Percentiles rank a stretch among this genome's conserved stretches.
These are phyloP conservation scores for Calameuta idolon DNA, from an alignment of 2,888 invertebrate species.

Conservation along the genomic window DNA sequence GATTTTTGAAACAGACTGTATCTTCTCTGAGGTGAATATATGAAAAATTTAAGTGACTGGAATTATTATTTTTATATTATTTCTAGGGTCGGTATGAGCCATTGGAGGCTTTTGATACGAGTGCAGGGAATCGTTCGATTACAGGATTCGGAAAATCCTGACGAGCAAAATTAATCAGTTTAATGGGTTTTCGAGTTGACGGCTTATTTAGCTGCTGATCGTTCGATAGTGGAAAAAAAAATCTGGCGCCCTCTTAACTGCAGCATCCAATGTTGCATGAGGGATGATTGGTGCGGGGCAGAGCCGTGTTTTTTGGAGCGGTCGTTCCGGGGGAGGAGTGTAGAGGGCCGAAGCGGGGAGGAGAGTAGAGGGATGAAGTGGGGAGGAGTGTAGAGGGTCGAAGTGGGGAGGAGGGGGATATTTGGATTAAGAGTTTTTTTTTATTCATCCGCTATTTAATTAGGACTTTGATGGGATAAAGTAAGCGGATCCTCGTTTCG, in stretches of 20 bases:
- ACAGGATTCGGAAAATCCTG: background rate
- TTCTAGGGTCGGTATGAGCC: background rate
- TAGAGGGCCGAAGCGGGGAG: background rate
- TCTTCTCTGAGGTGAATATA: background rate
- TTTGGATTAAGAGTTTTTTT: background rate
- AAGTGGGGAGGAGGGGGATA: background rate
- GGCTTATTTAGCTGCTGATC: background rate
- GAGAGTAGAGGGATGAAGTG: no score
- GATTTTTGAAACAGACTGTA: background rate
- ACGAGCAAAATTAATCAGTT: background rate
- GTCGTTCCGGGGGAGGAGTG: background rate
- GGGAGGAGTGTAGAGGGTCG: background rate
- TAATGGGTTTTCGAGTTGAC: background rate
- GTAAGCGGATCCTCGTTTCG: background rate
- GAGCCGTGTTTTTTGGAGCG: background rate
- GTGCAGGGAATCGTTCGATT: background rate
- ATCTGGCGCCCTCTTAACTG: background rate
- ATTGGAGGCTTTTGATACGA: background rate
- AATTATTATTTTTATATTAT: background rate
- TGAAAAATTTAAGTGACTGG: background rate
- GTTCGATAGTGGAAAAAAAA: background rate
- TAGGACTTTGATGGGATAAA: slow-evolving; percentile 1
- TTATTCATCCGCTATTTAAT: background rate
- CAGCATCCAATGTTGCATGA: background rate
- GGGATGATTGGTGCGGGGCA: no score